Evolutionary conservation across 2,888 invertebrate species (phyloP).

Genomic region (Teleogryllus oceanicus): DNA sequence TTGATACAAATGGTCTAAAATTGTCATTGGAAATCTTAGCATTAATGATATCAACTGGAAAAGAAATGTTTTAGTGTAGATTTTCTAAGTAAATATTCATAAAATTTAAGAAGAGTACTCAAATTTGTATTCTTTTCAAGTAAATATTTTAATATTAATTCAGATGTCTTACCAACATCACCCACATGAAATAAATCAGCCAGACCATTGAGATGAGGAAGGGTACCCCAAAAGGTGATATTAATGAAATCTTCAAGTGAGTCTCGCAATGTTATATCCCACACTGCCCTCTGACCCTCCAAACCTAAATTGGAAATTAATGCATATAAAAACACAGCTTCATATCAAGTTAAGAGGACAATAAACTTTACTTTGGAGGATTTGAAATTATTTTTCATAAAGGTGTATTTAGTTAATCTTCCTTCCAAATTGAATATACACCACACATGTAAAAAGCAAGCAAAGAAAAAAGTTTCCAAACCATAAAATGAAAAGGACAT

Average conservation of each 20-base stretch:
- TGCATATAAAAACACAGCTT: not conserved
- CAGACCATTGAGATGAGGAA: constrained; percentile 59
- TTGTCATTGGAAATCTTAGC: constrained; percentile 62
- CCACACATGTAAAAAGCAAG: no score
- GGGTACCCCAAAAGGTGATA: constrained; percentile 71
- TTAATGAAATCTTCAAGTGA: constrained; percentile 68
- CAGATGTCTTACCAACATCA: constrained; percentile 59
- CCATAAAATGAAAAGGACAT: no score
- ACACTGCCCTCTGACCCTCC: constrained; percentile 58
- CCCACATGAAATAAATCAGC: constrained; percentile 64
- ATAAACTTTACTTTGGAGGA: no score
- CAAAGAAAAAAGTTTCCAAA: no score
- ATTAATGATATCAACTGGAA: constrained; percentile 65
- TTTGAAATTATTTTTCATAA: no score
- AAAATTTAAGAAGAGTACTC: not conserved
- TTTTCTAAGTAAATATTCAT: not conserved
- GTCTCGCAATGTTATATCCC: constrained; percentile 73
- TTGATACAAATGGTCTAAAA: constrained; percentile 60
- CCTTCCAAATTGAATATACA: no score
- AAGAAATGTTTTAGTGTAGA: not conserved
- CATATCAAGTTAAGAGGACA: no score
- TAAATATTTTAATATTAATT: not conserved
- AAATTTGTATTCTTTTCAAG: not conserved
- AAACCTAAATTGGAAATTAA: constrained; percentile 32
- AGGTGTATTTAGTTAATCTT: no score